These are phyloP conservation scores for Graphium colonna DNA, from an alignment of 2,888 invertebrate species.

Conservation along the genomic window DNA sequence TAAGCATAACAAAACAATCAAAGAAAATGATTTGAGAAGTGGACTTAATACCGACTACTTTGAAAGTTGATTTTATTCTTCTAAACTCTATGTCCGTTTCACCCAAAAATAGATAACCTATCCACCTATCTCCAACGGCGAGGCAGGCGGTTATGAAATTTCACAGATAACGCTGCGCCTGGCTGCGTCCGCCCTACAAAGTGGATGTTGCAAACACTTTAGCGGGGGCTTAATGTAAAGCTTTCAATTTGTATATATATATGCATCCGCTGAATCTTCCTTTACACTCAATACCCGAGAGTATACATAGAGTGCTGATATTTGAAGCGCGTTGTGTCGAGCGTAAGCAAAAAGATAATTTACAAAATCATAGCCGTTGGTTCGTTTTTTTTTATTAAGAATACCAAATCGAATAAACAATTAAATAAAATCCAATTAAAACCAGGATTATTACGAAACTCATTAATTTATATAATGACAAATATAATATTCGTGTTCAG, in stretches of 20 bases:
- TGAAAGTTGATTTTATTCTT: neutral
- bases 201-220: slow-evolving; percentile 13
- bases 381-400: no score
- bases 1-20: no score
- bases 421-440: neutral
- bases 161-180: slow-evolving; percentile 16
- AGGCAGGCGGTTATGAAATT: slow-evolving; percentile 16
- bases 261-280: neutral
- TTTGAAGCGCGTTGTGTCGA: no score
- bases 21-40: no score
- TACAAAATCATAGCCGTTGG: no score
- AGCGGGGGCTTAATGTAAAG: neutral
- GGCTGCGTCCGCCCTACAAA: slow-evolving; percentile 10
- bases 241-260: neutral
- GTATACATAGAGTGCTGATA: no score
- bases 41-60: neutral
- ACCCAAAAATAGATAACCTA: slow-evolving; percentile 6
- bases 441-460: no score
- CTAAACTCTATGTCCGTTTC: neutral
- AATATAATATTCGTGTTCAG: no score
- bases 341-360: no score
- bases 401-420: no score
- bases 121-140: slow-evolving; percentile 6
- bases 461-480: no score
- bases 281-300: no score